phyloP scores from a whole-genome alignment of 1,140 invertebrate species.

The Oryctes rhinoceros region DNA sequence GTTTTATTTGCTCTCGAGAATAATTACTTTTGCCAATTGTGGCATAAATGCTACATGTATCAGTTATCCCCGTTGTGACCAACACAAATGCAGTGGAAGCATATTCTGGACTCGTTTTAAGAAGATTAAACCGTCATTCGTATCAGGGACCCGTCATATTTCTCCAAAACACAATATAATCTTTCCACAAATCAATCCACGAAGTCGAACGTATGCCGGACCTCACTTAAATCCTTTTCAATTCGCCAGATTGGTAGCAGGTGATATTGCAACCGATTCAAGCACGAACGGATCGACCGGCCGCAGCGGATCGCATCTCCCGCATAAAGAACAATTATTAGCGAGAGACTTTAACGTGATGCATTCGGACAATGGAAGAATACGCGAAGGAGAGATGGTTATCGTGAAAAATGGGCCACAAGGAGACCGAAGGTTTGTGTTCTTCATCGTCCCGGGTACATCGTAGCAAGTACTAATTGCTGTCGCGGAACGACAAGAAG shows the following conservation, averaged over 20 bases:
- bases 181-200: conserved; percentile 9
- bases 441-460: background rate
- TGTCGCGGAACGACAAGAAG: conserved; percentile 11
- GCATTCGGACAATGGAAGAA: background rate
- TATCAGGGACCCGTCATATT: background rate
- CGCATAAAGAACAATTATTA: conserved; percentile 20
- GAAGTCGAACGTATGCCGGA: background rate
- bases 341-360: conserved; percentile 2
- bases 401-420: conserved; percentile 19
- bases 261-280: conserved; percentile 23
- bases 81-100: background rate
- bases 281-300: background rate
- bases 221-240: conserved; percentile 17
- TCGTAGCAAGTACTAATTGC: conserved; percentile 18
- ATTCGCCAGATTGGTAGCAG: conserved; percentile 30
- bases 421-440: background rate
- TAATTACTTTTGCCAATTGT: no score
- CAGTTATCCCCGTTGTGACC: background rate
- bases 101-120: background rate
- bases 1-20: no score
- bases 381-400: conserved; percentile 14
- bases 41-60: no score
- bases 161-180: conserved; percentile 17
- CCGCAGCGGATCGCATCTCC: background rate
- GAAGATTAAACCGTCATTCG: conserved; percentile 20